Evolutionary conservation across 2,113 vertebrate species (phyloP).

Genomic region (Cyanocitta stelleri): DNA sequence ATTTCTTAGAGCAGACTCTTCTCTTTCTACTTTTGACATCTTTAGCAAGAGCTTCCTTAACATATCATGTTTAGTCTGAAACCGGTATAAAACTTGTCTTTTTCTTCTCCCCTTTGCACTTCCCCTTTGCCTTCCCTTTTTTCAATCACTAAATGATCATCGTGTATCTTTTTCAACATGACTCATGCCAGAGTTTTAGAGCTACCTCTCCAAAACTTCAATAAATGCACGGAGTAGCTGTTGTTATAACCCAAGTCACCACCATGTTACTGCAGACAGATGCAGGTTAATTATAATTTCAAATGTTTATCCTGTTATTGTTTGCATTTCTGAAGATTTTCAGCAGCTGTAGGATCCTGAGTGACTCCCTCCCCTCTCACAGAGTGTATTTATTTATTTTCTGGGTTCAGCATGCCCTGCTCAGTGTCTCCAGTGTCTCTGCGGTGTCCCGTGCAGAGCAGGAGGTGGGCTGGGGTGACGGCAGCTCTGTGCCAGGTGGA

Average conservation of each 20-base stretch:
- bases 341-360: neutral
- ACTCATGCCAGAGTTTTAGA: neutral
- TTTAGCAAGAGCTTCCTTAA: neutral
- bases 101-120: neutral
- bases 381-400: neutral
- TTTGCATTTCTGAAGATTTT: neutral
- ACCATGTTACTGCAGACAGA: neutral
- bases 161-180: neutral
- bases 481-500: slow-evolving; percentile 35
- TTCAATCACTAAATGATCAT: neutral
- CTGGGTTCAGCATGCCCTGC: neutral
- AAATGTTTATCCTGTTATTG: neutral
- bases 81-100: neutral
- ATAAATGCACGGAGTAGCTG: fast-evolving
- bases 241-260: neutral
- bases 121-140: neutral
- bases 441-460: fast-evolving
- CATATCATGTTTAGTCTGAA: neutral
- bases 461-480: neutral
- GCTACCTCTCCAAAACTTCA: neutral
- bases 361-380: neutral
- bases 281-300: neutral
- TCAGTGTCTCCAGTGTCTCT: fast-evolving
- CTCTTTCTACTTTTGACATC: neutral
- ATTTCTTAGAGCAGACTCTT: neutral